Percentiles rank a stretch among this genome's conserved stretches.
Evolutionary conservation across 1,140 invertebrate genomes (phyloP).

Genomic region (Scylla paramamosain): DNA sequence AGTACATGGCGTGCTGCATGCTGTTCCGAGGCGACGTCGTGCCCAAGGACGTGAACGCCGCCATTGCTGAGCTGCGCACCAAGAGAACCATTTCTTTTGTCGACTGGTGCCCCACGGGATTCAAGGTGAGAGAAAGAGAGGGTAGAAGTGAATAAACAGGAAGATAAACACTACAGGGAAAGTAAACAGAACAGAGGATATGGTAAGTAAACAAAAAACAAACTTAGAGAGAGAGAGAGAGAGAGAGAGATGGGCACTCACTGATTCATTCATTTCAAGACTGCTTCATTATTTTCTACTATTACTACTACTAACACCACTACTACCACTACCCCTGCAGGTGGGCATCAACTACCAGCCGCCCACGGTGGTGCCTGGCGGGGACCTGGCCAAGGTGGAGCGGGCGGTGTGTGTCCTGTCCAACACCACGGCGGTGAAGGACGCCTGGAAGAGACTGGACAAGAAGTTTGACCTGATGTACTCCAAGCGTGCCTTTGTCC

Average conservation of each 20-base stretch:
- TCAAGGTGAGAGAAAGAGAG: conserved; percentile 36
- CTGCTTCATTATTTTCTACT: background rate
- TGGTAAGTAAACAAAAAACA: background rate
- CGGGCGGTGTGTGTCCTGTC: background rate
- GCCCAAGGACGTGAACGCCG: conserved; percentile 57
- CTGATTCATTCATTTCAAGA: background rate
- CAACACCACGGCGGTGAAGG: background rate
- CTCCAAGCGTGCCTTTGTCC: background rate
- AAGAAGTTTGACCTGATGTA: background rate
- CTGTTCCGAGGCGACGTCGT: conserved; percentile 59
- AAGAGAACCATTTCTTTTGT: conserved; percentile 61
- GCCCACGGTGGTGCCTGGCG: background rate
- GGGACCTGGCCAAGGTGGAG: conserved; percentile 7
- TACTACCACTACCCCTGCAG: background rate
- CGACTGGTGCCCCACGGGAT: conserved; percentile 59
- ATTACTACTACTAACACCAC: background rate
- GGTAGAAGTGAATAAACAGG: background rate
- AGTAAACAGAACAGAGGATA: background rate
- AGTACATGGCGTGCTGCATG: conserved; percentile 60
- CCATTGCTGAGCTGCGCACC: conserved; percentile 49
- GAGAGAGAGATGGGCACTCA: background rate
- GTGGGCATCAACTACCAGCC: background rate
- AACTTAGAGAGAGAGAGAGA: background rate
- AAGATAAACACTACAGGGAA: background rate
- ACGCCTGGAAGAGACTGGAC: background rate